Conservation (phyloP, 2,113 vertebrate species). For the Halichoeres trimaculatus region DNA sequence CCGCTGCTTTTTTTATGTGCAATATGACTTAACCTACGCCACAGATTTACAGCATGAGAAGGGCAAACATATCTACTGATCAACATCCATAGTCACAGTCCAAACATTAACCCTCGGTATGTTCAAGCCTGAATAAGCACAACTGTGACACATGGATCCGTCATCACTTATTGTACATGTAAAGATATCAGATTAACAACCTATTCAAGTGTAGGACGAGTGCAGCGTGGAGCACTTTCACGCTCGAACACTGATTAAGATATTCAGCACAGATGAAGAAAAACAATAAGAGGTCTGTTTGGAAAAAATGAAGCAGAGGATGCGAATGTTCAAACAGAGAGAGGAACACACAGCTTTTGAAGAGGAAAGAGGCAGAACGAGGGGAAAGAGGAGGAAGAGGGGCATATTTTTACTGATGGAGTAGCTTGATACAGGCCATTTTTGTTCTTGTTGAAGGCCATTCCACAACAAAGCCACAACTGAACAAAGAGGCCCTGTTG, state of each 20-base stretch:
- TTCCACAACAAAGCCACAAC: slow-evolving; percentile 18
- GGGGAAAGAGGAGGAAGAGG: not conserved
- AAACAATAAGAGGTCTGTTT: slow-evolving; percentile 5
- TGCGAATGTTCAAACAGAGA: not conserved
- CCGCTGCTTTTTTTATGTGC: slow-evolving; percentile 2
- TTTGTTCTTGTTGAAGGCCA: slow-evolving; percentile 13
- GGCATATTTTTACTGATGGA: slow-evolving; percentile 16
- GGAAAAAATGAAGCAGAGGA: slow-evolving; percentile 18
- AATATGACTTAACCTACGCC: slow-evolving; percentile 38
- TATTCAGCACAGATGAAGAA: slow-evolving; percentile 1
- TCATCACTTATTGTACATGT: slow-evolving; percentile 34
- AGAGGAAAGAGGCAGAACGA: slow-evolving; percentile 8
- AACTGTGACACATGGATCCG: slow-evolving; percentile 31
- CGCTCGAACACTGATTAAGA: slow-evolving; percentile 19
- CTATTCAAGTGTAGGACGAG: not conserved
- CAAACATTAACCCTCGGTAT: slow-evolving; percentile 35
- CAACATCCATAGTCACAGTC: slow-evolving; percentile 16
- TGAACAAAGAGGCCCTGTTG: slow-evolving; percentile 12
- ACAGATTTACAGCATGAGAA: slow-evolving; percentile 30
- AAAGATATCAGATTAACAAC: slow-evolving; percentile 48
- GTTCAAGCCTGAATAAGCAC: slow-evolving; percentile 61
- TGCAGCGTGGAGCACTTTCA: slow-evolving; percentile 15
- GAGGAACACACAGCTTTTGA: not conserved
- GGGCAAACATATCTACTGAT: slow-evolving; percentile 19
- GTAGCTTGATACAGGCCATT: not conserved